Evolutionary conservation across 2,888 invertebrate genomes (phyloP).

Genomic region (Strigamia transsilvanica): DNA sequence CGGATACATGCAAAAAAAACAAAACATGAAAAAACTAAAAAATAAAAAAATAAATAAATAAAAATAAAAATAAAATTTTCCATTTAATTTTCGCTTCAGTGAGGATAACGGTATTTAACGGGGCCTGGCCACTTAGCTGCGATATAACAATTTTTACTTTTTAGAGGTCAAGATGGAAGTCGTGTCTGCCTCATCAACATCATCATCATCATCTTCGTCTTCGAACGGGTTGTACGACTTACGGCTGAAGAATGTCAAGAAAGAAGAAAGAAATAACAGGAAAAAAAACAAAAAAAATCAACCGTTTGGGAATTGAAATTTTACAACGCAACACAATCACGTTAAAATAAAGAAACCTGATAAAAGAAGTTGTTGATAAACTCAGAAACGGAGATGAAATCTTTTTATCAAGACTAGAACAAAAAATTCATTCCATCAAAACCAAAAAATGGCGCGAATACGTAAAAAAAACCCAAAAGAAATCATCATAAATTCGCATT

Average conservation of each 20-base stretch:
- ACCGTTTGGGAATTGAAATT: not conserved
- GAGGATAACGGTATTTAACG: slow-evolving; percentile 5
- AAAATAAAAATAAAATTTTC: slow-evolving; percentile 43
- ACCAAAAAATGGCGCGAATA: not conserved
- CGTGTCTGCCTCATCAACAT: slow-evolving; percentile 61
- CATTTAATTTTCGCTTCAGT: not conserved
- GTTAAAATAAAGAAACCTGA: slow-evolving; percentile 52
- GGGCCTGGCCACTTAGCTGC: not conserved
- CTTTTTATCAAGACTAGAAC: slow-evolving; percentile 37
- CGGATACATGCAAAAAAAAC: not conserved
- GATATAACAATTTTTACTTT: slow-evolving; percentile 58
- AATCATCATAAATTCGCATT: not conserved
- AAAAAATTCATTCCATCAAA: not conserved
- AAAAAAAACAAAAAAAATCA: not conserved
- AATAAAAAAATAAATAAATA: not conserved
- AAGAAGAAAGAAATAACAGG: slow-evolving; percentile 18
- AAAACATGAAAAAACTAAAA: not conserved
- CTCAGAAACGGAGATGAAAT: slow-evolving; percentile 37
- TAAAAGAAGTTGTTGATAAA: slow-evolving; percentile 41
- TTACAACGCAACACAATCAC: slow-evolving; percentile 59
- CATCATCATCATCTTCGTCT: slow-evolving; percentile 58
- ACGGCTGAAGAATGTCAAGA: slow-evolving; percentile 52
- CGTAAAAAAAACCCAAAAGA: not conserved
- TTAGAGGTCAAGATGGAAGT: slow-evolving; percentile 62
- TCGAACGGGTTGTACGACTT: slow-evolving; percentile 59